Base-by-base conservation (phyloP, 2,888 invertebrate species). In the Galeruca laticollis region DNA sequence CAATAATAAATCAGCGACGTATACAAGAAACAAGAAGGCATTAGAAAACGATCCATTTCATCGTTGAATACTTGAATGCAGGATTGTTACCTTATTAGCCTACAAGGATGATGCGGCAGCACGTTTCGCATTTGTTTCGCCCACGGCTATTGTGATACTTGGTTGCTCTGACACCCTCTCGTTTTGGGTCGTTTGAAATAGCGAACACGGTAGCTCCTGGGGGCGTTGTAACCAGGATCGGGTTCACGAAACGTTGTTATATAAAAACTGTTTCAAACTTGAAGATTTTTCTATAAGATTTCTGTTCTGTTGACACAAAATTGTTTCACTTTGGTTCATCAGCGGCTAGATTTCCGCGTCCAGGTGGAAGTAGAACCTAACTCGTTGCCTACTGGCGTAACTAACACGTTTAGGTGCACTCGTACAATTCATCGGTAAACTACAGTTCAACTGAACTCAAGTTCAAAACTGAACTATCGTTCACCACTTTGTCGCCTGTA, bases 91-190 rank as follows among this genome's bases (percentile, higher is more conserved):
- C 77, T 82, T 79, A 83, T 83, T 82, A 83, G 83, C 79, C 80
- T 78, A 75, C 74, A 72, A 76, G 76, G 72, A 77, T 73, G 77
- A 83, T 83, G 81, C 82, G 67, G 65, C 72, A 78, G 81, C 83
- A 83, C 83, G 83, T 82, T 80, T 80, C 79, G 81, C 81, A 79
- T 81, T 82, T 82, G 82, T 82, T 79, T 80, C 80, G 81, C 81
- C 81, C 79, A 79, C 79, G 74, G 80, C 78, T 75, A 82, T 83
- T 83, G 82, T 83, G 77, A 76, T 70, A 56, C 73, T 73, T 47
- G 71, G 72, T 73, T 69, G 56, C 70, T 73, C 68, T 71, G 74
- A 73, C 75, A 75, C 76, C 73, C 78, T 74, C 76, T 74, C 74
- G 71, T 68, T 74, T 73, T 68, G 60, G 54, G 63, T 60, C 51